A percentile compares a stretch with the other conserved stretches of the same genome.
These are phyloP conservation scores for Eupithecia centaureata DNA, from an alignment of 2,888 invertebrate species.

Conservation along the genomic window DNA sequence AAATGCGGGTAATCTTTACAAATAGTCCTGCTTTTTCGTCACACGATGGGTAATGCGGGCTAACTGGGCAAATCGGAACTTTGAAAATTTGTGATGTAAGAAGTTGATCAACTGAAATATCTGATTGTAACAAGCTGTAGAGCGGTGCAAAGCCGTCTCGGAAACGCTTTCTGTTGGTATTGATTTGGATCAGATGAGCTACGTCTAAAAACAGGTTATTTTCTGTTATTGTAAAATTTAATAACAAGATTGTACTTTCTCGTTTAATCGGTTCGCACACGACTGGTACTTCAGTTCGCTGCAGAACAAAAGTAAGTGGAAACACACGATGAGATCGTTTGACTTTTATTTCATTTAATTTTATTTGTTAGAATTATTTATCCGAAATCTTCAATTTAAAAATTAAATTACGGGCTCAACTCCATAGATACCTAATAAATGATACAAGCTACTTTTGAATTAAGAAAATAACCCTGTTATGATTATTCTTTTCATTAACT, in stretches of 20 bases:
- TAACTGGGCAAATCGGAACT: constrained; percentile 13
- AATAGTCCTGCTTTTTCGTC: constrained; percentile 39
- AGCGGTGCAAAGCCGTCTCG: background rate
- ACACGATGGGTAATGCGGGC: constrained; percentile 36
- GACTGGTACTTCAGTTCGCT: constrained; percentile 2
- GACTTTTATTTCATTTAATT: background rate
- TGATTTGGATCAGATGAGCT: too few relatives aligned
- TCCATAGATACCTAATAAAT: too few relatives aligned
- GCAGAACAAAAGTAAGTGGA: constrained; percentile 1
- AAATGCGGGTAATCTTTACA: constrained; percentile 41
- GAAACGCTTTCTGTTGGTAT: too few relatives aligned
- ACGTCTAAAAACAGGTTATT: too few relatives aligned
- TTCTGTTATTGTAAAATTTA: constrained; percentile 15
- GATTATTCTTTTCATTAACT: too few relatives aligned
- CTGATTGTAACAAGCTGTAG: background rate
- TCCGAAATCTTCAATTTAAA: too few relatives aligned
- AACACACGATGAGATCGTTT: background rate
- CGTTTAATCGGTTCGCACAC: background rate
- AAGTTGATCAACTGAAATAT: background rate
- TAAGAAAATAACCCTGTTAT: too few relatives aligned
- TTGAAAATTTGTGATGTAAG: background rate
- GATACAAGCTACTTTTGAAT: too few relatives aligned
- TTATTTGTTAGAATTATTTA: too few relatives aligned
- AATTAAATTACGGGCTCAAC: too few relatives aligned
- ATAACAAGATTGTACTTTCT: constrained; percentile 6